phyloP scores from a whole-genome alignment of 1,140 invertebrate genomes.

The Cataglyphis hispanica region DNA sequence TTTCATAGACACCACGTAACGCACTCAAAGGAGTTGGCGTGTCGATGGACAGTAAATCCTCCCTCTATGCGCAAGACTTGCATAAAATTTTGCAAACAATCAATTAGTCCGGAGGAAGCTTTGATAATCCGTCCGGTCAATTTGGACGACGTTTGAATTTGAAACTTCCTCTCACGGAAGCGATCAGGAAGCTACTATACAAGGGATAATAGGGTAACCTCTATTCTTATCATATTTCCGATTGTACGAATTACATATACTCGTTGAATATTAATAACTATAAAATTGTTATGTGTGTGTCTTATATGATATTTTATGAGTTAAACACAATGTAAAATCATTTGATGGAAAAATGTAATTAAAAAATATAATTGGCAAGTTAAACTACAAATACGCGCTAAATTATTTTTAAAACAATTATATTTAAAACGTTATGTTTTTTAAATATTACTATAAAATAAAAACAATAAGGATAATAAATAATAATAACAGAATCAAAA shows the following conservation, averaged over 20 bases:
- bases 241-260: conserved; percentile 36
- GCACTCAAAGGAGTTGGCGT: conserved; percentile 75
- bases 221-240: conserved; percentile 57
- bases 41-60: conserved; percentile 77
- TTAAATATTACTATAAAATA: not conserved
- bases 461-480: not conserved
- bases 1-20: conserved; percentile 60
- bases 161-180: conserved; percentile 69
- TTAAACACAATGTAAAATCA: conserved; percentile 1
- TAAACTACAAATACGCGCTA: not conserved
- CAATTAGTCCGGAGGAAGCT: conserved; percentile 81
- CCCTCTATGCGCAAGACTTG: conserved; percentile 65
- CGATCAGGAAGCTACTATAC: conserved; percentile 18
- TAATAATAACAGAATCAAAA: not conserved
- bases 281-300: conserved; percentile 16
- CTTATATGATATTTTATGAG: not conserved
- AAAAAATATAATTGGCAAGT: conserved; percentile 18
- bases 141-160: conserved; percentile 72
- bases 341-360: not conserved
- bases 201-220: conserved; percentile 21
- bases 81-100: conserved; percentile 84
- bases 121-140: conserved; percentile 80
- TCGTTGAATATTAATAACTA: conserved; percentile 45
- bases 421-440: not conserved
- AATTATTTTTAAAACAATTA: not conserved